These are phyloP conservation scores for Carassius gibelio DNA, from an alignment of 2,113 vertebrate species.

Conservation along the genomic window DNA sequence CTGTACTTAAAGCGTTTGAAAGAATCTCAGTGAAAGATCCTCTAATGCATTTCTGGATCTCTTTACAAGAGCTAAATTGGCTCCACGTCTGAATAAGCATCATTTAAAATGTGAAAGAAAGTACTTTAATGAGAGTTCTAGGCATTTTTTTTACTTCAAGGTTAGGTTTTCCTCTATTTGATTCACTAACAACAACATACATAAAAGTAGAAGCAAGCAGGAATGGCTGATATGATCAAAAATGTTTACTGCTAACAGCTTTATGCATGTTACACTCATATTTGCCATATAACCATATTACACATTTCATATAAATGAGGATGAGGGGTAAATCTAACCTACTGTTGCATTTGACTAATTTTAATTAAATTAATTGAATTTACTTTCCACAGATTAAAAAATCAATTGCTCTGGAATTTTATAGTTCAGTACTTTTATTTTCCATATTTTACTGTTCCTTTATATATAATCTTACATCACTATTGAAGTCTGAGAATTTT, in stretches of 20 bases:
- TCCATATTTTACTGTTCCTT: neutral
- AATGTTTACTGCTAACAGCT: neutral
- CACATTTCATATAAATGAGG: neutral
- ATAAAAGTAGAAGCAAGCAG: neutral
- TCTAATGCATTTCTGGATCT: neutral
- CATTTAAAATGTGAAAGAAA: neutral
- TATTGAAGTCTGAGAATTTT: neutral
- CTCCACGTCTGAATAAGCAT: neutral
- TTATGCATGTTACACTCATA: neutral
- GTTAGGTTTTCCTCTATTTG: neutral
- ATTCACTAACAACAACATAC: neutral
- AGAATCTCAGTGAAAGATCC: neutral
- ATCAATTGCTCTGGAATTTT: neutral
- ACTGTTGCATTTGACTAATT: neutral
- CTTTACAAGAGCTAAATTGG: neutral
- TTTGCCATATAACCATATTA: neutral
- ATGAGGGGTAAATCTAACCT: neutral
- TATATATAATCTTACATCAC: neutral
- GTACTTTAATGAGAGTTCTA: neutral
- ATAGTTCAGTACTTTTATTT: neutral
- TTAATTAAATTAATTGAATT: neutral
- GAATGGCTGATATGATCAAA: too few relatives aligned
- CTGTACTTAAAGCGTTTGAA: constrained; percentile 3
- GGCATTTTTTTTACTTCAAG: neutral
- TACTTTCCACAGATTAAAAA: neutral